Evolutionary conservation across 2,113 vertebrate genomes (phyloP), one percentile per base, ranked within the genome.

Genomic region (Galeopterus variegatus): DNA sequence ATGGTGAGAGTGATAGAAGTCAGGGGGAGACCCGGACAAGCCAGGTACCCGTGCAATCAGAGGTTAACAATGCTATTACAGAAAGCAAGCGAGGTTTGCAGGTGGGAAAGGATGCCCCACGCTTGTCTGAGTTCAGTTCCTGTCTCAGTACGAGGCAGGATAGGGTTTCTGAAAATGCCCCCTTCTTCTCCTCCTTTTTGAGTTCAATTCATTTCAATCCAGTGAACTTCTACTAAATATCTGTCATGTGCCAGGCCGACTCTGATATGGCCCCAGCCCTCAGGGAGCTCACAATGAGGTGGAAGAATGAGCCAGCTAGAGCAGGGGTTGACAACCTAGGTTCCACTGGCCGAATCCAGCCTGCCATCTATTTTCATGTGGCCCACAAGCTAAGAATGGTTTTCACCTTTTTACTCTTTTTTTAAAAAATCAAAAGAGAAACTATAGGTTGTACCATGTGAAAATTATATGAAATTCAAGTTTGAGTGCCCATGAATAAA

Each of bases 141-240:
- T 93, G 88, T 92, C 93, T 94, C 54, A 94, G 85, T 91, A 52
- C 56, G 90, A 96, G 84, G 33, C 65, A 62, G n/a, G n/a, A 73
- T 54, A 67, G 64, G 50, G 15, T 50, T 58, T 96, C n/a, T 83
- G 76, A 90, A 94, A 83, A 80, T 0, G 2, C 17, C 31, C 17
- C 13, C n/a, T 67, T 6, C 33, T 48, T 6, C 8, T 75, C 72
- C 76, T 58, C 36, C 60, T 54, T 87, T 50, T 82, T 26, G 60
- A 75, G 67, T 80, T 69, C 67, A 52, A 31, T 72, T 90, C 36
- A 23, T 77, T 86, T 95, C 54, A n/a, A 93, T 26, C 79, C 52
- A 89, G 52, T 8, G 62, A 90, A 70, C 3, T 36, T 79, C 87
- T 41, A 17, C 70, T 87, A 24, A 64, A 50, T 26, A 48, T 50